Conservation (phyloP, 1,140 invertebrate genomes). For the Antheraea mylitta region DNA sequence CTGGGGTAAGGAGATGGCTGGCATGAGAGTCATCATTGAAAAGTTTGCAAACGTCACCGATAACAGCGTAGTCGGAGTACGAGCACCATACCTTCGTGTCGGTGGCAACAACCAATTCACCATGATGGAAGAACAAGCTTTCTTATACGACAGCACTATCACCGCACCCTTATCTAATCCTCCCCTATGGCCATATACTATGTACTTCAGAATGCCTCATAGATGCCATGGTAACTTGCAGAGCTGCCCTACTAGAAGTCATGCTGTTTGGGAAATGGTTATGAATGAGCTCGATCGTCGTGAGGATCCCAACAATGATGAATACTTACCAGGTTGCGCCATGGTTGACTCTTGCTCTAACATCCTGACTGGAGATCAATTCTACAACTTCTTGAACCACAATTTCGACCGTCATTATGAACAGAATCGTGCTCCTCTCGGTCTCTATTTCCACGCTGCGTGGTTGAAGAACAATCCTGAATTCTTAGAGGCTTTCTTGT, state of each 20-base stretch:
- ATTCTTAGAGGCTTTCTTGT: constrained; percentile 94
- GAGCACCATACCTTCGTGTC: constrained; percentile 94
- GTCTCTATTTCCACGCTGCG: constrained; percentile 97
- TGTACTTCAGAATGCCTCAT: constrained; percentile 98
- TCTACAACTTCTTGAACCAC: constrained; percentile 97
- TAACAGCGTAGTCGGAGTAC: constrained; percentile 95
- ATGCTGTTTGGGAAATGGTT: constrained; percentile 99
- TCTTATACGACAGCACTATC: constrained; percentile 97
- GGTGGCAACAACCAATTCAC: constrained; percentile 98
- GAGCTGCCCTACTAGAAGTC: constrained; percentile 93
- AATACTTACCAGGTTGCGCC: constrained; percentile 95
- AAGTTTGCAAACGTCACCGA: constrained; percentile 96
- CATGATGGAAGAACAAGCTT: constrained; percentile 98
- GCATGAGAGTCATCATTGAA: constrained; percentile 95
- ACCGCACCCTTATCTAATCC: constrained; percentile 95
- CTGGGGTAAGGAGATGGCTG: constrained; percentile 98
- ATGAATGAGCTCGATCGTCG: constrained; percentile 96
- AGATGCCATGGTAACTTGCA: constrained; percentile 96
- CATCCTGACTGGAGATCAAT: constrained; percentile 94
- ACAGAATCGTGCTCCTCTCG: constrained; percentile 94
- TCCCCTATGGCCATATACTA: constrained; percentile 97
- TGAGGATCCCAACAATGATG: constrained; percentile 94
- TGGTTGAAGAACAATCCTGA: constrained; percentile 98
- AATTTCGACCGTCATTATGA: constrained; percentile 98
- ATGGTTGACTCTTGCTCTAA: constrained; percentile 98